A percentile compares a stretch with the other conserved stretches of the same genome.
These are phyloP conservation scores for Megalops atlanticus DNA, from an alignment of 2,113 vertebrate genomes.

Conservation along the genomic window DNA sequence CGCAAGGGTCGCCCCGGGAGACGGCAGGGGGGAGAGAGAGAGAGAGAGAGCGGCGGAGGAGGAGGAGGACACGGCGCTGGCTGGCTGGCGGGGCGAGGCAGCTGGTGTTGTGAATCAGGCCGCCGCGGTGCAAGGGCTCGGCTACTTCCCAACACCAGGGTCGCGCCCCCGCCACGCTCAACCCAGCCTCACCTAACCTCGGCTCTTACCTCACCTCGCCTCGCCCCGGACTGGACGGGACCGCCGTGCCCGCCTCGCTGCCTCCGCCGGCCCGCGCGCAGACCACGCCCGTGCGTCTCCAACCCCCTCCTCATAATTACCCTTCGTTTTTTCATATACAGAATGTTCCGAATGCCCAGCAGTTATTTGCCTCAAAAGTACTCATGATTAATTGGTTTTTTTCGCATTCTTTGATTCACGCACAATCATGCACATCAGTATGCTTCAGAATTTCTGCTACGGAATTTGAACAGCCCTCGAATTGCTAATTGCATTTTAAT, in stretches of 20 bases:
- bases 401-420: no score
- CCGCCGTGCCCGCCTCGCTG: not conserved
- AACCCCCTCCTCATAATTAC: no score
- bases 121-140: constrained; percentile 81
- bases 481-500: no score
- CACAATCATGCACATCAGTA: no score
- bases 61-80: constrained; percentile 24
- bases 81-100: constrained; percentile 80
- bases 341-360: no score
- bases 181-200: no score
- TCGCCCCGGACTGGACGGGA: not conserved
- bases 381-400: no score
- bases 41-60: not conserved
- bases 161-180: constrained; percentile 65
- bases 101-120: constrained; percentile 99
- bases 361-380: no score
- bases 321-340: no score
- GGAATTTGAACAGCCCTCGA: no score
- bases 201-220: not conserved
- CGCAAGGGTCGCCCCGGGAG: not conserved
- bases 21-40: not conserved
- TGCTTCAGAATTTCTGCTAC: no score
- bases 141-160: constrained; percentile 99
- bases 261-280: no score
- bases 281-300: not conserved